Evolutionary conservation across 2,888 invertebrate genomes (phyloP), one percentile per base, ranked within the genome.

Genomic region (Brachyptera putata): DNA sequence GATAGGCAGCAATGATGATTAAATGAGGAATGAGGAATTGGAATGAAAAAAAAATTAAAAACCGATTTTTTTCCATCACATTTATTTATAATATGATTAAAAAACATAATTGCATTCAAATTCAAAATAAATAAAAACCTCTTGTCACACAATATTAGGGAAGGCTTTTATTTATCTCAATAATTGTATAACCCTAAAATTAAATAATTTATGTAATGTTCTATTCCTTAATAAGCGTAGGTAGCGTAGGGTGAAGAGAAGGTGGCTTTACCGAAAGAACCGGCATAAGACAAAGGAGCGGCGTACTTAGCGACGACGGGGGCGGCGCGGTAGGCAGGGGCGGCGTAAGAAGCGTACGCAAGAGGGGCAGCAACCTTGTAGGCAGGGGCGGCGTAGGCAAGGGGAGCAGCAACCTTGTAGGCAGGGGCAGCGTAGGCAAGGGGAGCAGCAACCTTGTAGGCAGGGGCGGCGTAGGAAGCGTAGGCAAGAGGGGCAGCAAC

Each of bases 401-500:
- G 3, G 21, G 18, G 43, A 43, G 43, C 43, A 16, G 5, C n/a
- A n/a, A n/a, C n/a, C 39, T n/a, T n/a, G 43, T 5, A 18, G 7
- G 43, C 7, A 18, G 43, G 68, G 0, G 71, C 70, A 1, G 36
- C 58, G 1, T 66, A 56, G 24, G 70, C 69, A 22, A 73, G 67
- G 30, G 74, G 73, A 16, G 74, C 69, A 30, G 30, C 30, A 11
- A 30, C 30, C 30, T 11, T 30, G 36, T 37, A 26, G 16, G 26
- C 18, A 30, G 57, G 41, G 41, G 37, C 37, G 41, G 41, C 57
- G 46, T 57, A 56, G 7, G 53, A 57, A 37, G 41, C 57, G 46
- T 57, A 56, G 7, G 53, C 57, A 37, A 48, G 57, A n/a, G n/a
- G n/a, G n/a, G n/a, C n/a, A n/a, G n/a, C n/a, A n/a, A n/a, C n/a